Evolutionary conservation across 2,113 vertebrate species (phyloP).

Genomic region (Ciconia boyciana): DNA sequence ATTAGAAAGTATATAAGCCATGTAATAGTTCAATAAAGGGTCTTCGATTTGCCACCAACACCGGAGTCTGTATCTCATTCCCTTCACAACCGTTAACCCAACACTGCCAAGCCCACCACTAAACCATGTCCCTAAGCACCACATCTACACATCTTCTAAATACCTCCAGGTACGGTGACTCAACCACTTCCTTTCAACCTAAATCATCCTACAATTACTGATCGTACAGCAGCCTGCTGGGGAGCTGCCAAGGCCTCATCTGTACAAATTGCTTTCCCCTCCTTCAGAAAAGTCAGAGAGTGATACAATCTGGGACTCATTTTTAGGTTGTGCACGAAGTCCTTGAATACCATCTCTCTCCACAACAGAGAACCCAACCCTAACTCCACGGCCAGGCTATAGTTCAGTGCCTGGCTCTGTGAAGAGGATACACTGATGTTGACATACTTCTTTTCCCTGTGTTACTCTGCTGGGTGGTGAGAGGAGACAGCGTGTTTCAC

Average conservation of each 20-base stretch:
- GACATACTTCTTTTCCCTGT: not conserved
- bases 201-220: not conserved
- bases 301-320: not conserved
- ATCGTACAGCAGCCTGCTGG: not conserved
- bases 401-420: not conserved
- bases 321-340: not conserved
- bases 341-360: not conserved
- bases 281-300: not conserved
- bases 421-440: not conserved
- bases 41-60: too few relatives aligned
- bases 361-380: not conserved
- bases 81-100: too few relatives aligned
- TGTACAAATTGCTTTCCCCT: not conserved
- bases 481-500: not conserved
- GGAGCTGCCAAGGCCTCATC: not conserved
- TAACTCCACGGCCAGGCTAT: accelerated
- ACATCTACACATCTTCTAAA: too few relatives aligned
- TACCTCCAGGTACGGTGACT: too few relatives aligned
- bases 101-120: too few relatives aligned
- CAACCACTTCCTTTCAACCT: not conserved
- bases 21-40: too few relatives aligned
- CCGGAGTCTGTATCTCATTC: too few relatives aligned
- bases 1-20: too few relatives aligned
- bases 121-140: too few relatives aligned
- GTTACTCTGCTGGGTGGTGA: not conserved